Evolutionary conservation across 2,888 invertebrate genomes (phyloP).

Genomic region (Volucella bombylans): DNA sequence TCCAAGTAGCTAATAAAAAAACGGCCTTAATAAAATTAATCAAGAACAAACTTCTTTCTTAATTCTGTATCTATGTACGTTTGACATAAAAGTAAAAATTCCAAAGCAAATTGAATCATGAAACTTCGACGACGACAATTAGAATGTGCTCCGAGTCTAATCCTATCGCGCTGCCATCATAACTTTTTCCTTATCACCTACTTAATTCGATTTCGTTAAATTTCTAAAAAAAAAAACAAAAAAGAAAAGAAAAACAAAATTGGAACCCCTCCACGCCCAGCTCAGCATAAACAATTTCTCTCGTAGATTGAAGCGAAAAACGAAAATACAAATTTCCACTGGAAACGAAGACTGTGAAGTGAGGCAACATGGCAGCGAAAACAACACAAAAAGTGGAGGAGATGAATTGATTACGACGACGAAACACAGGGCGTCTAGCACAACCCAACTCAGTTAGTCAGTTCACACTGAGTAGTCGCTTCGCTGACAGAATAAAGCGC

Average conservation of each 20-base stretch:
- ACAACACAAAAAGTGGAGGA: slow-evolving; percentile 16
- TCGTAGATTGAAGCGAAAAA: slow-evolving; percentile 4
- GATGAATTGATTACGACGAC: slow-evolving; percentile 67
- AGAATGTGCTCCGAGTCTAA: slow-evolving; percentile 54
- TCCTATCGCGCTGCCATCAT: slow-evolving; percentile 18
- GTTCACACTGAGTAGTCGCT: slow-evolving; percentile 54
- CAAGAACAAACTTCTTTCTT: too few species aligned
- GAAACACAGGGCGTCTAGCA: slow-evolving; percentile 40
- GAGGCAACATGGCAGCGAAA: slow-evolving; percentile 35
- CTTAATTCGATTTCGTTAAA: slow-evolving; percentile 53
- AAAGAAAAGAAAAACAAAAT: slow-evolving; percentile 6
- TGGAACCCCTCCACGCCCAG: slow-evolving; percentile 1
- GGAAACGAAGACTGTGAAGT: slow-evolving; percentile 10
- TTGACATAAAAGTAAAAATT: background rate
- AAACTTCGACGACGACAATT: slow-evolving; percentile 28
- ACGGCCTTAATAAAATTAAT: too few species aligned
- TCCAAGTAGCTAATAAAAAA: too few species aligned
- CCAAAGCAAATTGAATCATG: slow-evolving; percentile 23
- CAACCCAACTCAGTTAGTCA: slow-evolving; percentile 50
- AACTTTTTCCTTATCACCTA: slow-evolving; percentile 63
- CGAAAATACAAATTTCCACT: background rate
- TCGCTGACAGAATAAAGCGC: slow-evolving; percentile 43
- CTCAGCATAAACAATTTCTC: slow-evolving; percentile 26
- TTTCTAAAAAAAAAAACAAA: slow-evolving; percentile 19
- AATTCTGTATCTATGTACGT: too few species aligned